A percentile compares a stretch with the other conserved stretches of the same genome.
phyloP scores from a whole-genome alignment of 2,113 vertebrate species.

The Sebastes fasciatus region DNA sequence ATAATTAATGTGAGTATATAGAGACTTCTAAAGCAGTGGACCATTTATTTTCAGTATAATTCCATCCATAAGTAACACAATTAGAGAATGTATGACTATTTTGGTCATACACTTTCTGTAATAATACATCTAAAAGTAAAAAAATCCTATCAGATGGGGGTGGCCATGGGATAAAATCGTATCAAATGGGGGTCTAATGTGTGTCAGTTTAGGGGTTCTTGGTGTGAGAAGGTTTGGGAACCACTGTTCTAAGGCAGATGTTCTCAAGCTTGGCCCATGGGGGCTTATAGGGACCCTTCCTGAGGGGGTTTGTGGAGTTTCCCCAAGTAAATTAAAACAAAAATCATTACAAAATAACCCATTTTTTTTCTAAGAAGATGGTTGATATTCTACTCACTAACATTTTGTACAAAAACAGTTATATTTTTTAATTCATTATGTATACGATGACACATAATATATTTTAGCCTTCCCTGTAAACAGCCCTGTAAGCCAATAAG shows the following conservation, averaged over 20 bases:
- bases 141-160: too few relatives aligned
- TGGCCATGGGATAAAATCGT: too few relatives aligned
- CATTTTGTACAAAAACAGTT: neutral
- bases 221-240: too few relatives aligned
- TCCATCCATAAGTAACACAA: too few relatives aligned
- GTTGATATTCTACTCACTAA: neutral
- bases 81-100: too few relatives aligned
- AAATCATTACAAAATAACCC: too few relatives aligned
- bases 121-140: too few relatives aligned
- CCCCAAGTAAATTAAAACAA: neutral
- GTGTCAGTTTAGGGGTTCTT: too few relatives aligned
- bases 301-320: neutral
- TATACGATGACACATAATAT: neutral
- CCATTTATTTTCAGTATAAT: too few relatives aligned
- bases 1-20: neutral
- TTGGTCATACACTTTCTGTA: too few relatives aligned
- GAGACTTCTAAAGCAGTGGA: neutral
- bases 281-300: neutral
- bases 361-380: neutral
- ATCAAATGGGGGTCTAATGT: too few relatives aligned
- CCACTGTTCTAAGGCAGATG: neutral
- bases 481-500: neutral
- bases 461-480: neutral
- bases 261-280: neutral
- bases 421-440: neutral